phyloP scores from a whole-genome alignment of 2,888 invertebrate species.

The Nipponacmea schrenckii region DNA sequence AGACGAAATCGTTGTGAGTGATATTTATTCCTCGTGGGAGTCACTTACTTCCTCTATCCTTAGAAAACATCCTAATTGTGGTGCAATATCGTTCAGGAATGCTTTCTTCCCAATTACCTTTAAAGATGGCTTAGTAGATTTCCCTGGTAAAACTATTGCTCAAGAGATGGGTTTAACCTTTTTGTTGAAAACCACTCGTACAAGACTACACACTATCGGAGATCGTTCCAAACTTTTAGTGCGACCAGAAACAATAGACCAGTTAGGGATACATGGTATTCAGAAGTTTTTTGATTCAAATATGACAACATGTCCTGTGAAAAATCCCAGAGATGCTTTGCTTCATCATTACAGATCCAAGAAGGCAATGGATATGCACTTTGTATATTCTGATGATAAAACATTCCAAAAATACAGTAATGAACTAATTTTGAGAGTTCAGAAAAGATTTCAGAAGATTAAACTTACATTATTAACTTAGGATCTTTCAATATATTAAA shows the following conservation, averaged over 20 bases:
- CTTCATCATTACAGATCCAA: not conserved
- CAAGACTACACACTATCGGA: not conserved
- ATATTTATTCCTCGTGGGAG: not conserved
- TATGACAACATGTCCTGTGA: not conserved
- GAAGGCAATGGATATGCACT: not conserved
- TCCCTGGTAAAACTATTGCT: not conserved
- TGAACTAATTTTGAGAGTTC: not conserved
- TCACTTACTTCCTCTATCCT: not conserved
- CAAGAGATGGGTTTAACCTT: not conserved
- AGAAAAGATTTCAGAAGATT: not conserved
- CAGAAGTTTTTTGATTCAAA: not conserved
- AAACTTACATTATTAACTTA: not conserved
- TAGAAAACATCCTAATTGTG: not conserved
- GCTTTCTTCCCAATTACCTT: not conserved
- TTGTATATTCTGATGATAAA: not conserved
- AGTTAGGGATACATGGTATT: not conserved
- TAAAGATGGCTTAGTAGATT: not conserved
- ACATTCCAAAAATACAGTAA: not conserved
- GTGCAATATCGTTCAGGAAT: not conserved
- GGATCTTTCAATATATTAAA: too few relatives aligned
- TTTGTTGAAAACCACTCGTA: not conserved
- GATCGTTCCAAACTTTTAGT: not conserved
- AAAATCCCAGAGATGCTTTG: not conserved
- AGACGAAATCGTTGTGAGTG: not conserved
- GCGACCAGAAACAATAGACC: not conserved